Evolutionary conservation across 2,113 vertebrate species (phyloP).

Genomic region (Rhinolophus ferrumequinum): DNA sequence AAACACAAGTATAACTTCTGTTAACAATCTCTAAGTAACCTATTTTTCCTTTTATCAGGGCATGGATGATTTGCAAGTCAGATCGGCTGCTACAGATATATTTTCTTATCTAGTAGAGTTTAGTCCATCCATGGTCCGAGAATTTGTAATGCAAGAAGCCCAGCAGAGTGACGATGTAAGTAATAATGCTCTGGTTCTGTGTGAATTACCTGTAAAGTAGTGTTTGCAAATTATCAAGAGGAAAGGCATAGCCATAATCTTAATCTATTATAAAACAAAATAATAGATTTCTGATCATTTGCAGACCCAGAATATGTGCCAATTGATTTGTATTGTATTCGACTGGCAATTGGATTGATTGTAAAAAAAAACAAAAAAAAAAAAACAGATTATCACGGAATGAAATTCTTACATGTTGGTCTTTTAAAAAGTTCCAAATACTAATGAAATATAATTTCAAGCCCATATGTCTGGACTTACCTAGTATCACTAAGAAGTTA

Average conservation of each 20-base stretch:
- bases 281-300: not conserved
- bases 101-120: conserved; percentile 99
- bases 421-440: not conserved
- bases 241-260: not conserved
- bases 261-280: conserved; percentile 31
- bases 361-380: too few relatives aligned
- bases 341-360: not conserved
- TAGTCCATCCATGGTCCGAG: conserved; percentile 98
- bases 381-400: not conserved
- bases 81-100: conserved; percentile 98
- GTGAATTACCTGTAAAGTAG: not conserved
- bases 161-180: conserved; percentile 99
- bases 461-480: not conserved
- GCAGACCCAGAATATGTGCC: not conserved
- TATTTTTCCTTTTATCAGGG: conserved; percentile 86
- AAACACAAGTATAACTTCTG: not conserved
- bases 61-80: conserved; percentile 98
- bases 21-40: conserved; percentile 30
- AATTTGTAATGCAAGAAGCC: conserved; percentile 99
- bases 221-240: not conserved
- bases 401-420: not conserved
- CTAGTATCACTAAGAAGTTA: conserved; percentile 11
- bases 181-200: not conserved
- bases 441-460: conserved; percentile 19
- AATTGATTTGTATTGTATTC: not conserved